Evolutionary conservation across 2,888 invertebrate species (phyloP).

Genomic region (Athalia circularis): DNA sequence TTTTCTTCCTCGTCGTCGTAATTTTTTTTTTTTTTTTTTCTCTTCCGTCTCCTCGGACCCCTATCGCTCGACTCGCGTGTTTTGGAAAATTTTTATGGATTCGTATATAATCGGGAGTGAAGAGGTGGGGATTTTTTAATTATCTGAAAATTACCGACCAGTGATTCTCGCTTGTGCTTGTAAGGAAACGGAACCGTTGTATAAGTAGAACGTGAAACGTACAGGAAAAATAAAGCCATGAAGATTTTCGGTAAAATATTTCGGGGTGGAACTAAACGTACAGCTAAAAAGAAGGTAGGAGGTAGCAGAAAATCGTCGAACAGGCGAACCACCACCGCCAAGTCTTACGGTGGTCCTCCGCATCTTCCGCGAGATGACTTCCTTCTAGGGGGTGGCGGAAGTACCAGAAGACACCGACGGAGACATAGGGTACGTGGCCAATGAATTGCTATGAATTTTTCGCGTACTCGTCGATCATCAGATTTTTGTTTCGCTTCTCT

Average conservation of each 20-base stretch:
- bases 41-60: not conserved
- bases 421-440: slow-evolving; percentile 60
- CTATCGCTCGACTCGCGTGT: not conserved
- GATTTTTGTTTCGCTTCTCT: not conserved
- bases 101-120: not conserved
- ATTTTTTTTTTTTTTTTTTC: not conserved
- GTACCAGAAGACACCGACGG: slow-evolving; percentile 58
- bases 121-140: too few relatives aligned
- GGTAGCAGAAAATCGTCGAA: slow-evolving; percentile 47
- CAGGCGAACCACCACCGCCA: slow-evolving; percentile 50
- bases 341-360: slow-evolving; percentile 54
- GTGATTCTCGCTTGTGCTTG: too few relatives aligned
- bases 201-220: not conserved
- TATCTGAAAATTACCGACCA: too few relatives aligned
- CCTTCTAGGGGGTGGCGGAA: slow-evolving; percentile 55
- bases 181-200: not conserved
- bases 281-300: slow-evolving; percentile 43
- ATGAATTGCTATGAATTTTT: not conserved
- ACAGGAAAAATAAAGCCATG: slow-evolving; percentile 51
- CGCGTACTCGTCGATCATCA: not conserved
- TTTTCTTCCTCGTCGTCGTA: not conserved
- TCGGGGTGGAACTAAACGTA: slow-evolving; percentile 53
- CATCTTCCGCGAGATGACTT: slow-evolving; percentile 62
- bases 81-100: too few relatives aligned
- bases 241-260: slow-evolving; percentile 61